phyloP scores from a whole-genome alignment of 2,113 vertebrate species.

The Platysteira castanea region DNA sequence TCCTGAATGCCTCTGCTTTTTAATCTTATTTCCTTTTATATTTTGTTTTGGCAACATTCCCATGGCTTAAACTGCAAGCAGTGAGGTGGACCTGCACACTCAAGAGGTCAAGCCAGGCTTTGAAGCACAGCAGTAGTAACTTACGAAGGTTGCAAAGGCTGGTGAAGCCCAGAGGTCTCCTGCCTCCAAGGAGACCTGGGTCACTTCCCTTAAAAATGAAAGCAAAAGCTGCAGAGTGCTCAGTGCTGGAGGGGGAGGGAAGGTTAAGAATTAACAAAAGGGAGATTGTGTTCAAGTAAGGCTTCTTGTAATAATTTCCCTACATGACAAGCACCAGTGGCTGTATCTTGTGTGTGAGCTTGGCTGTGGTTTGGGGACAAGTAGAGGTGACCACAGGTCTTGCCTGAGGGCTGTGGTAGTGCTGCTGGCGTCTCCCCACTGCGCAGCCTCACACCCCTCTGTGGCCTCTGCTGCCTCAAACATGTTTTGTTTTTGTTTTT shows the following conservation, averaged over 20 bases:
- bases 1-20: neutral
- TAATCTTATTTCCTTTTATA: neutral
- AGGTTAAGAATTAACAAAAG: neutral
- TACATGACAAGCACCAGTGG: neutral
- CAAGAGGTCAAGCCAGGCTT: neutral
- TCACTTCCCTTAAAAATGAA: neutral
- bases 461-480: neutral
- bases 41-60: neutral
- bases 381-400: neutral
- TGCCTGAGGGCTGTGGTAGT: neutral
- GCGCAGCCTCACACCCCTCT: fast-evolving
- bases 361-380: neutral
- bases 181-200: neutral
- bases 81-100: neutral
- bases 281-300: neutral
- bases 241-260: neutral
- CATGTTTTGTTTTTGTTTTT: fast-evolving
- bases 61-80: neutral
- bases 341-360: neutral
- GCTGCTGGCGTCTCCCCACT: fast-evolving
- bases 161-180: neutral
- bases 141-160: neutral
- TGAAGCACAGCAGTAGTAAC: neutral
- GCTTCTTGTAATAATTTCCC: neutral
- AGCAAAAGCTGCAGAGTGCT: neutral